phyloP scores from a whole-genome alignment of 2,888 invertebrate genomes.

The Glyphotaelius pellucidus region DNA sequence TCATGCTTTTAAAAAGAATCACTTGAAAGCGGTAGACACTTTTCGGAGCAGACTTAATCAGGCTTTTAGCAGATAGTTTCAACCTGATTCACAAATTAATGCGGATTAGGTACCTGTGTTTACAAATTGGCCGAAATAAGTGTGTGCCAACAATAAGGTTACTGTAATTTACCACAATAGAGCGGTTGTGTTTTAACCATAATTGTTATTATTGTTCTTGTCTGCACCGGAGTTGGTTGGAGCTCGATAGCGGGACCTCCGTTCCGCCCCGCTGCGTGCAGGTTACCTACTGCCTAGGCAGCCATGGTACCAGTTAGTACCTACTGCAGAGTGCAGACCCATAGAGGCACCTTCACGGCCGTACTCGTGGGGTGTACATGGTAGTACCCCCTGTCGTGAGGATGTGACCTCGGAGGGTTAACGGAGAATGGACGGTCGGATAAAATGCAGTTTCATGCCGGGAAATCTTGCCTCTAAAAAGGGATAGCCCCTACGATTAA shows the following conservation, averaged over 20 bases:
- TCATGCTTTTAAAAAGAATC: background rate
- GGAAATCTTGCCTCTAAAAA: background rate
- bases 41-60: background rate
- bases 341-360: background rate
- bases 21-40: background rate
- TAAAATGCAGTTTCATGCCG: background rate
- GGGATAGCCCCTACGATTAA: no score
- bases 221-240: background rate
- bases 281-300: background rate
- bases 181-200: slow-evolving; percentile 27
- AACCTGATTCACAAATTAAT: slow-evolving; percentile 10
- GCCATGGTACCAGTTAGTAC: background rate
- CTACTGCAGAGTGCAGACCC: background rate
- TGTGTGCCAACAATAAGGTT: slow-evolving; percentile 37
- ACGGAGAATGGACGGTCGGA: background rate
- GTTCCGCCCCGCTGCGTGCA: slow-evolving; percentile 10
- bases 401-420: background rate
- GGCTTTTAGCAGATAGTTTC: slow-evolving; percentile 15
- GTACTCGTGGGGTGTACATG: background rate
- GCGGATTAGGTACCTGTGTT: background rate
- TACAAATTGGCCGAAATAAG: slow-evolving; percentile 27
- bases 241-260: slow-evolving; percentile 20
- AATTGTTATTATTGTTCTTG: slow-evolving; percentile 32
- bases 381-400: background rate
- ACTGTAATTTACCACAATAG: slow-evolving; percentile 33